Conservation (phyloP, 2,113 vertebrate species). For the Glaucomys volans region DNA sequence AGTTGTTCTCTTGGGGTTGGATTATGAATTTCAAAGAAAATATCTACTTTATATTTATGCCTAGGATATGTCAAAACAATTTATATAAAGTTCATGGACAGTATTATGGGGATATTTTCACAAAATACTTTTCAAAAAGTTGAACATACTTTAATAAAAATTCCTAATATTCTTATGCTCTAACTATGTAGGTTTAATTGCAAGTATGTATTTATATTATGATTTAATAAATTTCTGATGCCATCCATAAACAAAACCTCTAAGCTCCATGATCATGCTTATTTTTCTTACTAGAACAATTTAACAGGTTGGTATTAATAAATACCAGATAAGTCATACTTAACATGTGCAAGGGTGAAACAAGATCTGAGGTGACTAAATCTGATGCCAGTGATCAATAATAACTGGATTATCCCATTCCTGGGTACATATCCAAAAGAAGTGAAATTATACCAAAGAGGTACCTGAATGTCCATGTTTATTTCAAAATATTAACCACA, state of each 20-base stretch:
- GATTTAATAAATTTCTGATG: not conserved
- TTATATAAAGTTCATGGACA: not conserved
- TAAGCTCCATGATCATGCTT: not conserved
- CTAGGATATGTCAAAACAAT: not conserved
- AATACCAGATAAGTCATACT: not conserved
- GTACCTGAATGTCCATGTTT: not conserved
- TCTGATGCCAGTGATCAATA: not conserved
- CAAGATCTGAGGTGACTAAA: not conserved
- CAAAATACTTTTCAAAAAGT: not conserved
- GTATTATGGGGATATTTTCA: not conserved
- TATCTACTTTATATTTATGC: not conserved
- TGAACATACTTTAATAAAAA: constrained; percentile 6
- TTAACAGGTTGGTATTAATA: not conserved
- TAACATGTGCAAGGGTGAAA: not conserved
- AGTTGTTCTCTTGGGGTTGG: not conserved
- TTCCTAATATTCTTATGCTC: not conserved
- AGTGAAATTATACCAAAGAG: not conserved
- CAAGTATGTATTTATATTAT: not conserved
- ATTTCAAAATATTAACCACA: not conserved
- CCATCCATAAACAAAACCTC: not conserved
- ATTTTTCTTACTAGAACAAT: not conserved
- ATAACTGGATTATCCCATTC: not conserved
- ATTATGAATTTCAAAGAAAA: not conserved
- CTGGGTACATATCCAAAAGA: not conserved
- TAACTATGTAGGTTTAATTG: not conserved